These are phyloP conservation scores for Globia sparganii DNA, from an alignment of 2,888 invertebrate species.

Conservation along the genomic window DNA sequence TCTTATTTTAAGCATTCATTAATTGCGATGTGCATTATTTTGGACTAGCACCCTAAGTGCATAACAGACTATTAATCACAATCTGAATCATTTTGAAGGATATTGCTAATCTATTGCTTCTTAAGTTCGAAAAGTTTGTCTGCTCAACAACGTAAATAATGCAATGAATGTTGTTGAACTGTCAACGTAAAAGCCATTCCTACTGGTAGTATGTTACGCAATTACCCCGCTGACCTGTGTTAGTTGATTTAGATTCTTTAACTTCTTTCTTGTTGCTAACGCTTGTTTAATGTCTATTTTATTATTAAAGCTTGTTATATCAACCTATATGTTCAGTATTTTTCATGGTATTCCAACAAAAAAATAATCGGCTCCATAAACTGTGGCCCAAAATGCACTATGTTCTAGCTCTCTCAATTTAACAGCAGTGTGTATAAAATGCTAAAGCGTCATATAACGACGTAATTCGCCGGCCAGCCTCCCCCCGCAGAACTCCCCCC, in stretches of 20 bases:
- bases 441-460: constrained; percentile 78
- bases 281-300: not conserved
- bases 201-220: too few species aligned
- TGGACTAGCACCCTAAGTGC: not conserved
- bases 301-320: not conserved
- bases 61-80: too few species aligned
- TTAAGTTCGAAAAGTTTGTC: too few species aligned
- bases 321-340: not conserved
- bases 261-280: not conserved
- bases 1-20: not conserved
- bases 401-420: not conserved
- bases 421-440: constrained; percentile 65
- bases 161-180: too few species aligned
- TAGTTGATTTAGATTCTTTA: not conserved
- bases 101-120: too few species aligned
- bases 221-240: not conserved
- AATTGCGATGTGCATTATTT: too few species aligned
- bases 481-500: constrained; percentile 52
- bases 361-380: not conserved
- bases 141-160: too few species aligned
- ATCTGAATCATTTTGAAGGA: too few species aligned
- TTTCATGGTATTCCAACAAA: not conserved
- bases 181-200: too few species aligned
- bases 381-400: not conserved
- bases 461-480: constrained; percentile 78